Evolutionary conservation across 2,113 vertebrate genomes (phyloP), one percentile per base, ranked within the genome.

Genomic region (Boleophthalmus pectinirostris): DNA sequence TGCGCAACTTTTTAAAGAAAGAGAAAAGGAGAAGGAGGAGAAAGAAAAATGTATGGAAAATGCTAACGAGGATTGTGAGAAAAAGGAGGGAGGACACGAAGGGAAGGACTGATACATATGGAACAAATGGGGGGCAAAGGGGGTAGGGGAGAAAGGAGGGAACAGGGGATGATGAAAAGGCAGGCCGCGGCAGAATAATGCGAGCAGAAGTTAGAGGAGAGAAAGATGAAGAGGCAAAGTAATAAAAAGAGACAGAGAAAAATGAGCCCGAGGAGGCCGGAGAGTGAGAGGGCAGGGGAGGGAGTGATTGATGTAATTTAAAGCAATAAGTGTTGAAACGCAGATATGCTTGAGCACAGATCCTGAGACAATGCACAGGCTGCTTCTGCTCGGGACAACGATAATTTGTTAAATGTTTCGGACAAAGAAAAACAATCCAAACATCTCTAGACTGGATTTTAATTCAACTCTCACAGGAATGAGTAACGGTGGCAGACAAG

Each of bases 1-100:
- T 84, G 95, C 95, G 0, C 95, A 96, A 84, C 93, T 97, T 25
- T 96, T 96, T 12, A 88, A 81, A 73, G 92, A 95, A 79, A 87
- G 92, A 69, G 92, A 94, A 84, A 86, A 92, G 85, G 88, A 93
- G 68, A 83, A 29, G 53, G 92, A 86, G 16, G 89, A 90, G 21
- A 83, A 87, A 58, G 85, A 78, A 18, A 78, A 85, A 1, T 76
- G 38, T 2, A 87, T 84, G 2, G 83, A 75, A 1, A 77, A 76
- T 23, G 63, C 51, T 61, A 80, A 80, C 70, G 82, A 69, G 47
- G 86, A 83, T 33, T 82, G 6, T 49, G 86, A 70, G 70, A 86
- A 76, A 54, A 83, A 70, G 45, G 81, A 78, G 73, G 78, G 66
- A 70, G 67, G 78, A 60, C 81, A 85, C 7, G 85, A 81, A 47